Base-by-base conservation (phyloP, 2,797 vertebrate species). In the Liparis tanakae region DNA sequence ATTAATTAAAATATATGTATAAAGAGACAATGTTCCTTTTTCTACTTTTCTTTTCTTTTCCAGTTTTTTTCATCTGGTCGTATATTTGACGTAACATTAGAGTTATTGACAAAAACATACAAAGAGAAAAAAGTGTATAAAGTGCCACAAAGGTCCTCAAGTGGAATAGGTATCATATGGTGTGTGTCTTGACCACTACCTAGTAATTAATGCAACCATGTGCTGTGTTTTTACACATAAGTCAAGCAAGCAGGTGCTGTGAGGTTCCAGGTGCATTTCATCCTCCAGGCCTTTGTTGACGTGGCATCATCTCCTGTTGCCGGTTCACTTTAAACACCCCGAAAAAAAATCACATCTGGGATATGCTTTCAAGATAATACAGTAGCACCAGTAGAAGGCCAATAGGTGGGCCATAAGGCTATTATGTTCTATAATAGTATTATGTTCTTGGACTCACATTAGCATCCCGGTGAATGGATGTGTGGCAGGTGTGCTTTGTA, bases 401-500 rank as follows among this genome's bases (percentile, higher is more conserved):
- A 83, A 87, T 84, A 89, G 88, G 86, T 87, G 82, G 81, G 70
- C 83, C 84, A 79, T 74, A 61, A 86, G 80, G 78, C 82, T 82
- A 84, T 92, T 91, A 86, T 82, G 43, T 74, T 81, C 69, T 44
- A 87, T 87, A 88, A 91, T 89, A 69, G 81, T 25, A 87, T 93
- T 90, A 88, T 86, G 86, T 82, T 88, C 83, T 89, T 74, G 67
- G 86, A 82, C 76, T 76, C 6, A 20, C 78, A 92, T 93, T 93
- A 93, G 89, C 90, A 92, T 92, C 68, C 33, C 70, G 76, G 67
- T 91, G 88, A 92, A 93, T 89, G 88, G 85, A 74, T 8, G 60
- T 81, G 86, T 91, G 91, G 91, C 92, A 94, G 91, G 91, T 92
- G 93, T 82, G 87, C 88, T 90, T 87, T 91, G 90, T 91, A 85